Evolutionary conservation across 2,113 vertebrate genomes (phyloP).

Genomic region (Syrmaticus mikado): DNA sequence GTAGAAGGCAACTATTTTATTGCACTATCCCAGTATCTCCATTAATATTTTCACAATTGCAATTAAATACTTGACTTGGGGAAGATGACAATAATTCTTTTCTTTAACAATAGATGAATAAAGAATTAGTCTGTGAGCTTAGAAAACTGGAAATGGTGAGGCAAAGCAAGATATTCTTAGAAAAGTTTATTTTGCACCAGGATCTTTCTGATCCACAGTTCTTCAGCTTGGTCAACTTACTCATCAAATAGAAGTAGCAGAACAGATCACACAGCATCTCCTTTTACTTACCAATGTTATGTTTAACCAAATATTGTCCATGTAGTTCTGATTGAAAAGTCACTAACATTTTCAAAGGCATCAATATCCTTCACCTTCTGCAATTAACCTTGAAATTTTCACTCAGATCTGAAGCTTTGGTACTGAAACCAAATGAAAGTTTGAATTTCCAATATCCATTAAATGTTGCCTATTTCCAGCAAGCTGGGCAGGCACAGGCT

Average conservation of each 20-base stretch:
- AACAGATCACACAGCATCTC: not conserved
- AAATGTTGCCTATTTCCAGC: no score
- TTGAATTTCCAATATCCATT: not conserved
- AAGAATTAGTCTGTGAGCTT: not conserved
- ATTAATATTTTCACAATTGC: not conserved
- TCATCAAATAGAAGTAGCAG: not conserved
- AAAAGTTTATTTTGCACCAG: not conserved
- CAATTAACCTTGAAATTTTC: not conserved
- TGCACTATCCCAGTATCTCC: not conserved
- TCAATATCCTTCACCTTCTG: not conserved
- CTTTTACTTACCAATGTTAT: not conserved
- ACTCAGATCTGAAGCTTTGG: not conserved
- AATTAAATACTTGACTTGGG: not conserved
- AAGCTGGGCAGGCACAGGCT: not conserved
- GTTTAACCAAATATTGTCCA: not conserved
- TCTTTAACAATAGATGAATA: not conserved
- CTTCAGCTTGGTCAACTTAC: not conserved
- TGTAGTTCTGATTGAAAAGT: not conserved
- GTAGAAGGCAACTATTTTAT: not conserved
- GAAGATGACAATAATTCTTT: not conserved
- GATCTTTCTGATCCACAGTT: not conserved
- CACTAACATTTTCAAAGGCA: not conserved
- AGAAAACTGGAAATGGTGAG: not conserved
- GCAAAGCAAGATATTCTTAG: not conserved
- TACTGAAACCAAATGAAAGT: not conserved